These are phyloP conservation scores for Papilio polytes DNA, from an alignment of 1,140 invertebrate species.

Conservation along the genomic window DNA sequence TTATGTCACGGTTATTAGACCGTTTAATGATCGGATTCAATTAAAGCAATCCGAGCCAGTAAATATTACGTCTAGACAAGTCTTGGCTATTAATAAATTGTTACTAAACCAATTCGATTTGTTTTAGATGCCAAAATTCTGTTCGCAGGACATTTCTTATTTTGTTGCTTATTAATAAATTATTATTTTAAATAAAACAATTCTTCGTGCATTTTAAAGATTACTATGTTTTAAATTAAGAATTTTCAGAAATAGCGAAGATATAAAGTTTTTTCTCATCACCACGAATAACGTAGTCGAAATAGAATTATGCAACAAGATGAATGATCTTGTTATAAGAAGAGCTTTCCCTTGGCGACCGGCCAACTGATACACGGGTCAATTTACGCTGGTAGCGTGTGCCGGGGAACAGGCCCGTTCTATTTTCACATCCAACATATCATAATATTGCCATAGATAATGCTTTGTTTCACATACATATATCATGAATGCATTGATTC, in stretches of 20 bases:
- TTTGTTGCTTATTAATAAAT: neutral
- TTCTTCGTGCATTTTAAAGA: neutral
- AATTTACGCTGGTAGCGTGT: neutral
- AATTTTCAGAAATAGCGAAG: neutral
- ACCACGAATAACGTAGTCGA: conserved; percentile 23
- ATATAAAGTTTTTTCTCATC: conserved; percentile 20
- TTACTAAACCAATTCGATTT: neutral
- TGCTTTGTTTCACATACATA: neutral
- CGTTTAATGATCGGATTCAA: conserved; percentile 33
- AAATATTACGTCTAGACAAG: neutral
- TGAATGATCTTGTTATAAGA: conserved; percentile 47
- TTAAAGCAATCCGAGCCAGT: neutral
- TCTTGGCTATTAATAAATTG: neutral
- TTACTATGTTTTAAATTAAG: neutral
- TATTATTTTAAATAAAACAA: neutral
- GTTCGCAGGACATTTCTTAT: neutral
- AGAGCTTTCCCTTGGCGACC: conserved; percentile 48
- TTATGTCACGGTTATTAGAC: conserved; percentile 18
- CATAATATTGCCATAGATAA: conserved; percentile 12
- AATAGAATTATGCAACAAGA: conserved; percentile 55
- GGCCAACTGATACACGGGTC: conserved; percentile 40
- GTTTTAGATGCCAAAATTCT: neutral
- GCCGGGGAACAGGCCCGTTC: conserved; percentile 4
- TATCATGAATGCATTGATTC: neutral
- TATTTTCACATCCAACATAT: conserved; percentile 38